Evolutionary conservation across 2,113 vertebrate genomes (phyloP).

Genomic region (Argyrosomus japonicus): DNA sequence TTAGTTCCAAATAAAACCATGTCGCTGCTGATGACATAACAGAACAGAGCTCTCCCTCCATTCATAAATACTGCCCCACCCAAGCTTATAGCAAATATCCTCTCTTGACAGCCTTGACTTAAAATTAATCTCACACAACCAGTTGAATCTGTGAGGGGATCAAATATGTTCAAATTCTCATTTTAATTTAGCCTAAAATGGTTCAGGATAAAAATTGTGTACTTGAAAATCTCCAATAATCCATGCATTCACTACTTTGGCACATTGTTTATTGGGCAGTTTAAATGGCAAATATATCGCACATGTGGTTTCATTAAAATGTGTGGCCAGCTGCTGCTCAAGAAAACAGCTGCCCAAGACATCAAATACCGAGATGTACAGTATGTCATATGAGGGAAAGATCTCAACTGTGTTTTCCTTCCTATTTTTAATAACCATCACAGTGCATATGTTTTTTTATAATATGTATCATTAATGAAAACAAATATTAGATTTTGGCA

Average conservation of each 20-base stretch:
- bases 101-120: constrained; percentile 5
- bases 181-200: constrained; percentile 1
- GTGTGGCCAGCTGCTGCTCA: constrained; percentile 30
- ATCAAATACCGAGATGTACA: constrained; percentile 24
- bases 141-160: constrained; percentile 29
- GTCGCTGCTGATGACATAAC: constrained; percentile 3
- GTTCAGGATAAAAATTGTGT: neutral
- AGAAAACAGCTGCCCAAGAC: constrained; percentile 47
- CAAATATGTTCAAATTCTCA: constrained; percentile 25
- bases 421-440: neutral
- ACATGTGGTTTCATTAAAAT: constrained; percentile 21
- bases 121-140: constrained; percentile 38
- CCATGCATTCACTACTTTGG: neutral
- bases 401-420: neutral
- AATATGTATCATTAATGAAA: constrained; percentile 16
- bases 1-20: neutral
- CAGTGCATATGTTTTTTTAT: neutral
- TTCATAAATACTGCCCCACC: constrained; percentile 16
- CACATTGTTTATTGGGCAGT: constrained; percentile 14
- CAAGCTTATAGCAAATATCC: constrained; percentile 16
- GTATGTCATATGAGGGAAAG: neutral
- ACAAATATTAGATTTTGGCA: constrained; percentile 8
- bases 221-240: neutral
- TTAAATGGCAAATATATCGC: constrained; percentile 19
- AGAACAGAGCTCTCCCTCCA: constrained; percentile 4